Evolutionary conservation across 2,797 vertebrate species (phyloP).

Genomic region (Epinephelus awoara): DNA sequence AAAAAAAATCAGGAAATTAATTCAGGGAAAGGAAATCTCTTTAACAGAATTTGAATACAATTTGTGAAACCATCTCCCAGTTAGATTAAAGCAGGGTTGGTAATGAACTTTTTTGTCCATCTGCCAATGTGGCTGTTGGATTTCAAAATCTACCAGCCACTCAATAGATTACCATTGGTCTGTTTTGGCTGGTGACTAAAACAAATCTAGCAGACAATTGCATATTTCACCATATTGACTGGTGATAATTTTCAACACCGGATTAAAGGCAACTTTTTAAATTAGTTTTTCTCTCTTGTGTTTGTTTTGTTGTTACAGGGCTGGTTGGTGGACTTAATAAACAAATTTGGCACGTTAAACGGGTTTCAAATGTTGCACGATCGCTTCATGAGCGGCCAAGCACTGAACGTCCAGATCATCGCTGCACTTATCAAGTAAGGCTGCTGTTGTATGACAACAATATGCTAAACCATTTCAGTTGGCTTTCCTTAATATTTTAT

Average conservation of each 20-base stretch:
- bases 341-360: slow-evolving; percentile 99
- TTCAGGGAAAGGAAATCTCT: background rate
- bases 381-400: slow-evolving; percentile 98
- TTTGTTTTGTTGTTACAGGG: slow-evolving; percentile 85
- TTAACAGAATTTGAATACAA: background rate
- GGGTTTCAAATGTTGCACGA: slow-evolving; percentile 99
- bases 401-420: slow-evolving; percentile 99
- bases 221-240: too few relatives aligned
- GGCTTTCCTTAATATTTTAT: background rate
- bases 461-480: background rate
- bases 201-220: too few relatives aligned
- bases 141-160: too few relatives aligned
- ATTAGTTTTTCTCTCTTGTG: slow-evolving; percentile 23
- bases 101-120: too few relatives aligned
- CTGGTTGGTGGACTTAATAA: slow-evolving; percentile 99
- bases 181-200: too few relatives aligned
- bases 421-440: slow-evolving; percentile 99
- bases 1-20: background rate
- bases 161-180: too few relatives aligned
- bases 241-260: too few relatives aligned
- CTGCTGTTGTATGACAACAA: background rate
- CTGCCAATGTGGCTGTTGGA: too few relatives aligned
- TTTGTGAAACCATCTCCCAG: background rate
- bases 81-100: background rate
- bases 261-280: background rate